phyloP scores from a whole-genome alignment of 2,113 vertebrate species.

The Chelonoidis abingdonii region DNA sequence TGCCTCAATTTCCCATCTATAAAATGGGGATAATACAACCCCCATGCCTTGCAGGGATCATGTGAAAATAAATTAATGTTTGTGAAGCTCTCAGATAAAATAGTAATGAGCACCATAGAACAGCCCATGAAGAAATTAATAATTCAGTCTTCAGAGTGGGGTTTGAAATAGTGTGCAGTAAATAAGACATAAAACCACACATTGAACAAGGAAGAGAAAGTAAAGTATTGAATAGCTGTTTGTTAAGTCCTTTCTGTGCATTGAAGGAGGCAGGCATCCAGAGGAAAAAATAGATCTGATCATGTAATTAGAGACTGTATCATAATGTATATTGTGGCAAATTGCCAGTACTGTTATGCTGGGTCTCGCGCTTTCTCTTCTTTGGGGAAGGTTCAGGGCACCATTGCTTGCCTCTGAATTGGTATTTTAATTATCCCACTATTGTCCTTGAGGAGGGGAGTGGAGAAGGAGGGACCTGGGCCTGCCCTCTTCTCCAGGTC shows the following conservation, averaged over 20 bases:
- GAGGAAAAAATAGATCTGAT: background rate
- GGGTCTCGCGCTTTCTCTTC: too few relatives aligned
- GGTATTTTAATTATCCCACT: too few relatives aligned
- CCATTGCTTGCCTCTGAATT: too few relatives aligned
- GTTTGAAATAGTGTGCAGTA: background rate
- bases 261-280: background rate
- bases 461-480: too few relatives aligned
- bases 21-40: background rate
- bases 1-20: too few relatives aligned
- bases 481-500: too few relatives aligned
- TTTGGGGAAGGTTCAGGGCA: too few relatives aligned
- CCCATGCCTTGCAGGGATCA: background rate
- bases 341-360: too few relatives aligned
- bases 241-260: background rate
- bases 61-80: background rate
- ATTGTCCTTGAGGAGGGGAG: too few relatives aligned
- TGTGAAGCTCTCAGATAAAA: background rate
- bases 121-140: background rate
- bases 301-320: background rate
- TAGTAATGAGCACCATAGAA: background rate
- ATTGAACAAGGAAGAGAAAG: background rate
- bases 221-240: background rate
- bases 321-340: too few relatives aligned
- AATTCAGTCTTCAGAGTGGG: background rate
- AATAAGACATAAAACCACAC: rapidly evolving